phyloP scores from a whole-genome alignment of 64 coral and sea anemone species.

The Acropora tenuis region DNA sequence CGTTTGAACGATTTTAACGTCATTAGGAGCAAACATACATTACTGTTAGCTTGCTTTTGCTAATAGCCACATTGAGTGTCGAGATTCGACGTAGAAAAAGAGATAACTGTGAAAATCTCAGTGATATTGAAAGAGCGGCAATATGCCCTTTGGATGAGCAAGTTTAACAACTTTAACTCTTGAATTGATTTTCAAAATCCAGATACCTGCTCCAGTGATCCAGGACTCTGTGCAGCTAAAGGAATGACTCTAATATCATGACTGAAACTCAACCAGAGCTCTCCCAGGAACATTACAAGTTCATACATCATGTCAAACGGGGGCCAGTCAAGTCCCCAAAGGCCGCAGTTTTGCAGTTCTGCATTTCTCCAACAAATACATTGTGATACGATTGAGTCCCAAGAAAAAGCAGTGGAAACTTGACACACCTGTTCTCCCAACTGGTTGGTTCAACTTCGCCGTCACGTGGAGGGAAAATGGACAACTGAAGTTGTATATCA shows the following conservation, averaged over 20 bases:
- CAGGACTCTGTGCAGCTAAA: conserved; percentile 62
- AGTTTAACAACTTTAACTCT: neutral
- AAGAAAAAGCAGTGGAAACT: conserved; percentile 81
- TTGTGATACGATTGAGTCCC: conserved; percentile 72
- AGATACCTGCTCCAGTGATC: conserved; percentile 94
- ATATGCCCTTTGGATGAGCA: neutral
- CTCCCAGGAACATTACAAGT: conserved; percentile 50
- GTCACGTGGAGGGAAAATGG: conserved; percentile 66
- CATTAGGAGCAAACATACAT: too few species aligned
- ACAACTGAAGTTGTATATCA: conserved; percentile 71
- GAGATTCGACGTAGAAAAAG: too few species aligned
- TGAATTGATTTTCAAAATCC: neutral
- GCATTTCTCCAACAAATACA: conserved; percentile 64
- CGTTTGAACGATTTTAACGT: too few species aligned
- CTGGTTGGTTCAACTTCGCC: conserved; percentile 76
- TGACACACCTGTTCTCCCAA: conserved; percentile 62
- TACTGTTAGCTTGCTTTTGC: too few species aligned
- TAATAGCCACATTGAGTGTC: too few species aligned
- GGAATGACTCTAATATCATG: conserved; percentile 78
- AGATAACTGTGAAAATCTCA: too few species aligned
- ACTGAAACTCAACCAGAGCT: conserved; percentile 72
- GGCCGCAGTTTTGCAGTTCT: conserved; percentile 85
- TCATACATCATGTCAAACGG: conserved; percentile 86
- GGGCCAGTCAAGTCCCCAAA: conserved; percentile 71
- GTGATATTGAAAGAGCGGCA: too few species aligned